These are phyloP conservation scores for Chloroceryle amazona DNA, from an alignment of 2,797 vertebrate genomes.

Conservation along the genomic window DNA sequence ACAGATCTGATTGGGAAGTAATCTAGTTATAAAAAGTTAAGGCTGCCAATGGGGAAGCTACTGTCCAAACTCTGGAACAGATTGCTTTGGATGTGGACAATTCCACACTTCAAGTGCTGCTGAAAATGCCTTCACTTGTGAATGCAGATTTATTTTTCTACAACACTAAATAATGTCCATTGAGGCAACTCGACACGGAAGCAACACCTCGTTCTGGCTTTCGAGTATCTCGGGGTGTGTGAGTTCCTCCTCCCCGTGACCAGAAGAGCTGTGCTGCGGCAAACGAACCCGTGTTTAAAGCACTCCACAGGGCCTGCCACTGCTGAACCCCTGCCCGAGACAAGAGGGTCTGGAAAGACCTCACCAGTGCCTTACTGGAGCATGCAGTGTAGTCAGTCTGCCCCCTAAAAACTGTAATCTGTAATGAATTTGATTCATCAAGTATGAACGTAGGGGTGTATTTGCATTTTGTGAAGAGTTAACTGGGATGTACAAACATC, in stretches of 20 bases:
- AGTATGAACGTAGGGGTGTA: fast-evolving
- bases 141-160: slow-evolving; percentile 41
- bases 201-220: neutral
- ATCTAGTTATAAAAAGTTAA: slow-evolving; percentile 30
- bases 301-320: fast-evolving
- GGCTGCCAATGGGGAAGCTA: neutral
- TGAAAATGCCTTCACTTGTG: slow-evolving; percentile 32
- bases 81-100: neutral
- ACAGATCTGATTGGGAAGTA: slow-evolving; percentile 41
- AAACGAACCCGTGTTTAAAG: neutral
- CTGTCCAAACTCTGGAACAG: neutral
- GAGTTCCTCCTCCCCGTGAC: neutral
- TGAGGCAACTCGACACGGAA: neutral
- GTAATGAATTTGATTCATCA: neutral
- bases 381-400: neutral
- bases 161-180: neutral
- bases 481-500: neutral
- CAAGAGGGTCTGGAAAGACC: neutral
- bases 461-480: neutral
- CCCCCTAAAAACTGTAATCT: neutral
- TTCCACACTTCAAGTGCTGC: slow-evolving; percentile 34
- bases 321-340: neutral
- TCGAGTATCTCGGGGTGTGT: fast-evolving
- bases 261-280: neutral
- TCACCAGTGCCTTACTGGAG: neutral